Evolutionary conservation across 2,888 invertebrate genomes (phyloP).

Genomic region (Candidula unifasciata): DNA sequence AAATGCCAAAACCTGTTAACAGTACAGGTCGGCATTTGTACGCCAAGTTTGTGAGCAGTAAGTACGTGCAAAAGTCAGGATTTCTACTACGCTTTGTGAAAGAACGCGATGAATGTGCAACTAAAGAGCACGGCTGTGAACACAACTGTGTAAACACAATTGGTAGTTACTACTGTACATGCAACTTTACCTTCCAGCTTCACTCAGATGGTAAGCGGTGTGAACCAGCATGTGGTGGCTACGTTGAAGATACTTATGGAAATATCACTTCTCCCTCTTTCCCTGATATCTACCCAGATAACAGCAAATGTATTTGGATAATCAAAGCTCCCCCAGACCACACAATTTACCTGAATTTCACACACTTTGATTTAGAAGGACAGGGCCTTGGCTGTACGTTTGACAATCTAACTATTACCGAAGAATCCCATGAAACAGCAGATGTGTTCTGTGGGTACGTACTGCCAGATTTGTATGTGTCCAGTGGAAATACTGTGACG

Average conservation of each 20-base stretch:
- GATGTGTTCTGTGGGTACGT: slow-evolving; percentile 84
- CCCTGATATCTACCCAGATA: slow-evolving; percentile 94
- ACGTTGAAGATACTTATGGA: slow-evolving; percentile 91
- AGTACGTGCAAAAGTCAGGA: slow-evolving; percentile 95
- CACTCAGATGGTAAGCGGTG: slow-evolving; percentile 98
- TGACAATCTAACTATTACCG: slow-evolving; percentile 92
- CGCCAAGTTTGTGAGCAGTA: slow-evolving; percentile 95
- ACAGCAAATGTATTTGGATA: slow-evolving; percentile 98
- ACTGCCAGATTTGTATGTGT: slow-evolving; percentile 91
- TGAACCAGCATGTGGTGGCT: slow-evolving; percentile 97
- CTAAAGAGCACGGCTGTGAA: slow-evolving; percentile 93
- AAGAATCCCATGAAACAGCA: slow-evolving; percentile 79
- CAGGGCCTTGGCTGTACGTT: slow-evolving; percentile 97
- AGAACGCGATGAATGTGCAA: slow-evolving; percentile 91
- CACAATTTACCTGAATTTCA: slow-evolving; percentile 96
- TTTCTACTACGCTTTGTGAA: slow-evolving; percentile 97
- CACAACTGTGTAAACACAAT: slow-evolving; percentile 97
- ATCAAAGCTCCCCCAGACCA: slow-evolving; percentile 95
- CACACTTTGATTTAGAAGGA: slow-evolving; percentile 97
- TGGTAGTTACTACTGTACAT: slow-evolving; percentile 91
- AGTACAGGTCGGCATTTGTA: slow-evolving; percentile 92
- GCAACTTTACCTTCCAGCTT: slow-evolving; percentile 95
- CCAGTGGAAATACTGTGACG: slow-evolving; percentile 92
- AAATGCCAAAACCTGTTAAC: slow-evolving; percentile 92
- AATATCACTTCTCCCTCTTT: slow-evolving; percentile 97